These are phyloP conservation scores for Pherbina coryleti DNA, from an alignment of 2,888 invertebrate genomes.

Conservation along the genomic window DNA sequence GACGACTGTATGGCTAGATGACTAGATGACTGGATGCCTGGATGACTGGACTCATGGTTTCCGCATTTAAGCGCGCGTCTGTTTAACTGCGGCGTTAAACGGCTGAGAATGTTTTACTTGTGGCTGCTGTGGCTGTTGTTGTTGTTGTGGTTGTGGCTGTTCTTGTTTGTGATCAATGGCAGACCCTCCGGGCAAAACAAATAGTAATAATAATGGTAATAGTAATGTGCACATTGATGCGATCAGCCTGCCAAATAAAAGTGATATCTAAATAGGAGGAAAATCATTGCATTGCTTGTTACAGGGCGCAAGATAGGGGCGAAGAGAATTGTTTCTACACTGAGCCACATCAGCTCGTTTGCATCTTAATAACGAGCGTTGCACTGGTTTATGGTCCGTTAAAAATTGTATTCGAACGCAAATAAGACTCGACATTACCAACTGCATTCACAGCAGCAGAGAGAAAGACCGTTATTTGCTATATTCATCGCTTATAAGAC, in stretches of 20 bases:
- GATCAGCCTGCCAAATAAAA: conserved; percentile 30
- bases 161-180: conserved; percentile 25
- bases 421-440: not conserved
- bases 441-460: too few species aligned
- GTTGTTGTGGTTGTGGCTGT: conserved; percentile 1
- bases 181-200: conserved; percentile 34
- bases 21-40: not conserved
- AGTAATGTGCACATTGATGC: conserved; percentile 12
- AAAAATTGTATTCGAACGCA: not conserved
- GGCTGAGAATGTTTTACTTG: not conserved
- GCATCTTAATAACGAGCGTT: conserved; percentile 1
- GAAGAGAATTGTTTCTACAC: not conserved
- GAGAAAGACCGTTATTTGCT: too few species aligned
- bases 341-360: not conserved
- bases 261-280: conserved; percentile 35
- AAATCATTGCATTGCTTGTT: not conserved
- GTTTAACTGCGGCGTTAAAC: conserved; percentile 13
- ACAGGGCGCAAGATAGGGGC: not conserved
- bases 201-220: conserved; percentile 35
- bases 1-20: not conserved
- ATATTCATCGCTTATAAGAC: too few species aligned
- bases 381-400: not conserved
- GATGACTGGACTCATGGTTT: not conserved
- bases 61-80: not conserved
- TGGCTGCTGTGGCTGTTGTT: not conserved